Conservation (phyloP, 2,797 vertebrate genomes). For the Erethizon dorsatum region DNA sequence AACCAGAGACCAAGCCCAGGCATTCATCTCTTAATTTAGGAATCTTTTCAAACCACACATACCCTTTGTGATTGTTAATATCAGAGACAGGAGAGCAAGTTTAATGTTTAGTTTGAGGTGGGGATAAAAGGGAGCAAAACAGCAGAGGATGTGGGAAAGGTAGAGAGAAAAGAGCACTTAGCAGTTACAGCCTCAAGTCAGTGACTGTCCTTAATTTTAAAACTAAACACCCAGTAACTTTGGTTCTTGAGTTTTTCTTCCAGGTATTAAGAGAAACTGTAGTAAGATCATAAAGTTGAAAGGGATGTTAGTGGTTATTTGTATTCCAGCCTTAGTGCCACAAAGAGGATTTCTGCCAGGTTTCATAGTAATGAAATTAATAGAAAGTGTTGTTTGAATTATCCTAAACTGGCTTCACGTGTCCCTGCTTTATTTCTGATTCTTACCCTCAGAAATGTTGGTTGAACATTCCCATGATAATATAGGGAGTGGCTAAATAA, state of each 20-base stretch:
- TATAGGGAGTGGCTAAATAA: conserved; percentile 36
- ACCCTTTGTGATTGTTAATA: conserved; percentile 51
- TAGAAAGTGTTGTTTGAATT: background rate
- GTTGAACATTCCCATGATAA: conserved; percentile 14
- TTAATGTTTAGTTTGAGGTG: conserved; percentile 38
- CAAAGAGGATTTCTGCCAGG: background rate
- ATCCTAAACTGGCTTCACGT: background rate
- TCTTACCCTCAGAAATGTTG: background rate
- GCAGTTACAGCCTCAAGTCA: background rate
- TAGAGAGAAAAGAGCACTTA: background rate
- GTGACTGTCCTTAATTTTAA: conserved; percentile 11
- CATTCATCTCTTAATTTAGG: background rate
- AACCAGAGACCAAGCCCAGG: background rate
- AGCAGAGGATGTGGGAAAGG: background rate
- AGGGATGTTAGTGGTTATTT: background rate
- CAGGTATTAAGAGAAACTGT: conserved; percentile 30
- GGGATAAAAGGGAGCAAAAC: background rate
- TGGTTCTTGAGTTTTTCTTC: conserved; percentile 33
- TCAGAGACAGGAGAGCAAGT: conserved; percentile 1
- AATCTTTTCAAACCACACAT: background rate
- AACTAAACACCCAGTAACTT: conserved; percentile 27
- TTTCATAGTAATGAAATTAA: conserved; percentile 9
- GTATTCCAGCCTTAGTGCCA: background rate
- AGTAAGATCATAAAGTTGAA: background rate
- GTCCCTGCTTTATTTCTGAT: conserved; percentile 20